These are phyloP conservation scores for Agrochola lychnidis DNA, from an alignment of 2,888 invertebrate species.

Conservation along the genomic window DNA sequence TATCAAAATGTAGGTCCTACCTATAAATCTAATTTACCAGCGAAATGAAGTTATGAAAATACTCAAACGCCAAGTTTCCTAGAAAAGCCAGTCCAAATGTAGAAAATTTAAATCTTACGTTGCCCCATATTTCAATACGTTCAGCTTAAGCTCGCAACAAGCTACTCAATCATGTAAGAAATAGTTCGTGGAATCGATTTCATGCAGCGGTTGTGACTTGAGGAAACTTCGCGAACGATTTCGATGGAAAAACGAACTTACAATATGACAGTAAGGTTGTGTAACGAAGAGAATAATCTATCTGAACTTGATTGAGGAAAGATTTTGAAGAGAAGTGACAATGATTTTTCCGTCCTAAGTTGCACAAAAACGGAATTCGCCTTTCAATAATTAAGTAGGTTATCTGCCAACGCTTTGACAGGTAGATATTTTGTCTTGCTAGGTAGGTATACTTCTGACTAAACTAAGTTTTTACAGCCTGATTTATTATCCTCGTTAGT, in stretches of 20 bases:
- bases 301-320: neutral
- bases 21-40: neutral
- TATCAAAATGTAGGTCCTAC: neutral
- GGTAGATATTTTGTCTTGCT: neutral
- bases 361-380: neutral
- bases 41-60: neutral
- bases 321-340: too few relatives aligned
- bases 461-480: neutral
- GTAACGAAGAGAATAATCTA: neutral
- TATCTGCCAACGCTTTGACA: neutral
- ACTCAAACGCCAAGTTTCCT: neutral
- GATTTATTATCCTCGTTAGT: neutral
- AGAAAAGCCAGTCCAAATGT: constrained; percentile 1
- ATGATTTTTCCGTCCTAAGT: too few relatives aligned
- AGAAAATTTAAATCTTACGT: constrained; percentile 59
- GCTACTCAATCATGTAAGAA: constrained; percentile 58
- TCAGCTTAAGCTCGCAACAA: constrained; percentile 49
- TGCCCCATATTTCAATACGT: constrained; percentile 64
- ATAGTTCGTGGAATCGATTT: constrained; percentile 57
- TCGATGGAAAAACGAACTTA: constrained; percentile 21
- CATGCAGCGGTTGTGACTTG: constrained; percentile 37
- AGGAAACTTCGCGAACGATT: constrained; percentile 37
- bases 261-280: constrained; percentile 10
- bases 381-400: neutral
- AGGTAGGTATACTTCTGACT: neutral